Conservation (phyloP, 2,113 vertebrate genomes). For the Lasiurus cinereus region DNA sequence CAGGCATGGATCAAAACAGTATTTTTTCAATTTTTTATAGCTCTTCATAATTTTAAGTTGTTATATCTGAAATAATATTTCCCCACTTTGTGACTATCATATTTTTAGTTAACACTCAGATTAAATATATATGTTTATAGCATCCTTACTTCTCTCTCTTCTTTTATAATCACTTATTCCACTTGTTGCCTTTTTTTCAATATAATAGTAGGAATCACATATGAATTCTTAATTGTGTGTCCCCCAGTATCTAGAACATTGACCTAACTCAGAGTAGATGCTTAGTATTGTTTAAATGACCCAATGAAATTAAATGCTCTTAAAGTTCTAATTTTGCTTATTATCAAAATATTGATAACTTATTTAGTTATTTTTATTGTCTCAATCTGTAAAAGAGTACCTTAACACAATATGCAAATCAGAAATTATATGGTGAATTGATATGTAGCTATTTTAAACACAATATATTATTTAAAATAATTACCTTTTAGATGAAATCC, state of each 20-base stretch:
- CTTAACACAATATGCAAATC: background rate
- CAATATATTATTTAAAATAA: conserved; percentile 41
- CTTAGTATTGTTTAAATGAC: background rate
- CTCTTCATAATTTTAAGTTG: background rate
- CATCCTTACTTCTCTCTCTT: background rate
- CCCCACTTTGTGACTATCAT: background rate
- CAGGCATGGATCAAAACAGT: background rate
- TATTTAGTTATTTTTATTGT: background rate
- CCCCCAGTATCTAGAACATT: background rate
- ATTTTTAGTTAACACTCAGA: background rate
- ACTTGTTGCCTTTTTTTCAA: background rate
- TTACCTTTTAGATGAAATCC: background rate
- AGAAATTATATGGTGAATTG: background rate
- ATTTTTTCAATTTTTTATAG: background rate
- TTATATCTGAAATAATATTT: background rate
- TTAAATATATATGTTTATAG: background rate
- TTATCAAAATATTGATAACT: background rate
- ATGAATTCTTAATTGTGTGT: background rate
- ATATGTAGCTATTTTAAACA: background rate
- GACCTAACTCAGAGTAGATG: background rate
- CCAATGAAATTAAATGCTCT: background rate
- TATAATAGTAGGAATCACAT: background rate
- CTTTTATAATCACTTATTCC: background rate
- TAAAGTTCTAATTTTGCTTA: background rate
- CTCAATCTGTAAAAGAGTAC: background rate